Evolutionary conservation across 2,888 invertebrate genomes (phyloP), one percentile per base, ranked within the genome.

Genomic region (Seira ritae): DNA sequence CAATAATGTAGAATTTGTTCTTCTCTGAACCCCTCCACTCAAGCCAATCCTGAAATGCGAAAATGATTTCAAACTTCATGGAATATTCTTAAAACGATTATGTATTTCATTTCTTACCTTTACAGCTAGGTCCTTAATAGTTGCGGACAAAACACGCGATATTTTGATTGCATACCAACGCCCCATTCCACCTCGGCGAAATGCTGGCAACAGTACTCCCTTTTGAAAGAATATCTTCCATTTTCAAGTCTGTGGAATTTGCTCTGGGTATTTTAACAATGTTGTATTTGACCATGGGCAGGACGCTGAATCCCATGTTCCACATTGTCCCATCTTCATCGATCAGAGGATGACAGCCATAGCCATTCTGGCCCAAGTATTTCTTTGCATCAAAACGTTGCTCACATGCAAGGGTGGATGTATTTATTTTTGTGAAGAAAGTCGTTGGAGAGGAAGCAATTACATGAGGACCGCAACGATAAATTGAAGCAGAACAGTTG

Each of bases 361-460:
- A 90, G 23, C 91, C 86, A 85, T 91, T 91, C 12, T 92, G 90
- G 0, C 91, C 90, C 42, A 91, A 88, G 10, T 89, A 79, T 70
- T 88, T 86, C 31, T 87, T 87, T 4, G 86, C 80, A 60, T 88
- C 88, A 24, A 81, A 83, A 50, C 89, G 89, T 68, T 89, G 90
- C 1, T 89, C 87, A 17, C 91, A 90, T 1, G 90, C 89, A 68
- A 93, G 89, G 60, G 91, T 91, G 23, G 90, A 89, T 1, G 90
- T 90, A 87, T 92, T 91, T n/a, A 92, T 89, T 80, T 90, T 89
- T 73, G 90, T 90, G 76, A 92, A 88, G 23, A 88, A 89, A 37
- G 90, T 89, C 0, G 91, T 91, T 87, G 92, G 92, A 1, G 92
- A 92, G 4, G 91, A 85, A 0, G 91, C 91, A 85, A 91, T 92